Percentiles rank a stretch among this genome's conserved stretches.
Evolutionary conservation across 2,797 vertebrate genomes (phyloP).

Genomic region (Danio aesculapii): DNA sequence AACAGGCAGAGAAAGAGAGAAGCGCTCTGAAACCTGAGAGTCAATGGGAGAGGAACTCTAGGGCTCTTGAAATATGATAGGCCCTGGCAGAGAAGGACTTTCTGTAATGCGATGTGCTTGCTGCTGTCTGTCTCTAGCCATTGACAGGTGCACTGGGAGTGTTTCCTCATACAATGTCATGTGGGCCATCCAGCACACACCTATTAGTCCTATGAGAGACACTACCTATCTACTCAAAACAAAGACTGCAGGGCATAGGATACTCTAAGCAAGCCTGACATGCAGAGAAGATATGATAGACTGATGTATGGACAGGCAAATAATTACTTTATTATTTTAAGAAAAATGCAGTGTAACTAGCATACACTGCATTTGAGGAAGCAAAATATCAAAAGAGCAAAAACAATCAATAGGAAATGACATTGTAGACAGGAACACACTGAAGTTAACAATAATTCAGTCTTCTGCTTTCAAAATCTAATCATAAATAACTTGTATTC

Average conservation of each 20-base stretch:
- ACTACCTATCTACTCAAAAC: neutral
- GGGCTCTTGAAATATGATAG: conserved; percentile 56
- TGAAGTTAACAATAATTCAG: neutral
- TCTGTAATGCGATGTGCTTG: conserved; percentile 71
- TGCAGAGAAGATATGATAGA: neutral
- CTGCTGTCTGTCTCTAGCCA: conserved; percentile 64
- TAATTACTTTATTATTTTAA: too few species aligned
- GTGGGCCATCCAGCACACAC: conserved; percentile 1
- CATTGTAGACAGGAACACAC: neutral
- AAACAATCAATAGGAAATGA: neutral
- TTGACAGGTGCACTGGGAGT: conserved; percentile 75
- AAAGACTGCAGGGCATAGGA: conserved; percentile 19
- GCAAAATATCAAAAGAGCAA: too few species aligned
- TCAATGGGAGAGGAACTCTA: conserved; percentile 45
- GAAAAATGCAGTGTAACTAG: neutral
- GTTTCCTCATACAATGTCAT: conserved; percentile 53
- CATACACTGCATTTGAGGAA: neutral
- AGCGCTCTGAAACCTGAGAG: conserved; percentile 45
- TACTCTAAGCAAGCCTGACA: neutral
- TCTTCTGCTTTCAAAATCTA: too few species aligned
- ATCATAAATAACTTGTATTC: too few species aligned
- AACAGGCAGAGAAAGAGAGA: conserved; percentile 18
- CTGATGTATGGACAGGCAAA: neutral
- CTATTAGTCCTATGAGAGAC: conserved; percentile 24
- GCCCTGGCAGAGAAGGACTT: conserved; percentile 37